phyloP scores from a whole-genome alignment of 2,888 invertebrate genomes.

The Drosophila longiperda region DNA sequence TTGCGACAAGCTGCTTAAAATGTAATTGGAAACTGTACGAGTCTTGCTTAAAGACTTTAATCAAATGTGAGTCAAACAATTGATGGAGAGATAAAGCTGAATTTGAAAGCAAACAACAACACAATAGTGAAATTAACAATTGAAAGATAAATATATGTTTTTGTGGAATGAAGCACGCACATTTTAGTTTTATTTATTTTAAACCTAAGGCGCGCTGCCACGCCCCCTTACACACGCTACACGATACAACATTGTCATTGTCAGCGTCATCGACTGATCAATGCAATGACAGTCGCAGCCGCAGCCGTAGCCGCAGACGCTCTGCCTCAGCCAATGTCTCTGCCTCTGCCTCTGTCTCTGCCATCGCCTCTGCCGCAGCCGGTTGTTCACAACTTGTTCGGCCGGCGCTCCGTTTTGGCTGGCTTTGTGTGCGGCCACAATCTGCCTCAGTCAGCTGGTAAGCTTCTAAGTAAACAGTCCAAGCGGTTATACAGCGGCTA shows the following conservation, averaged over 20 bases:
- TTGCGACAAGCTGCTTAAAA: slow-evolving; percentile 31
- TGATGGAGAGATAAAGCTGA: slow-evolving; percentile 22
- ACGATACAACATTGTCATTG: slow-evolving; percentile 18
- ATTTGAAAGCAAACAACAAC: slow-evolving; percentile 28
- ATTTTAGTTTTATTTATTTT: slow-evolving; percentile 36
- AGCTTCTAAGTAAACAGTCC: slow-evolving; percentile 81
- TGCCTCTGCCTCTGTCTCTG: slow-evolving; percentile 6
- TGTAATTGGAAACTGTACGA: slow-evolving; percentile 23
- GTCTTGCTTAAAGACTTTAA: slow-evolving; percentile 14
- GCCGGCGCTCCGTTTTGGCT: slow-evolving; percentile 22
- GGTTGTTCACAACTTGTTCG: slow-evolving; percentile 63
- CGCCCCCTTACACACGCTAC: slow-evolving; percentile 40
- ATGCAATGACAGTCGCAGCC: slow-evolving; percentile 36
- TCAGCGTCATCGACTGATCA: slow-evolving; percentile 59
- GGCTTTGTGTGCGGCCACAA: slow-evolving; percentile 50
- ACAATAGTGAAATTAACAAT: slow-evolving; percentile 43
- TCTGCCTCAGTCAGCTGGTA: slow-evolving; percentile 71
- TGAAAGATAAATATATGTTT: slow-evolving; percentile 70
- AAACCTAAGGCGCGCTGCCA: neutral
- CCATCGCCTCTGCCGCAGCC: slow-evolving; percentile 33
- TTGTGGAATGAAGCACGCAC: slow-evolving; percentile 61
- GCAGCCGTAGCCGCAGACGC: neutral
- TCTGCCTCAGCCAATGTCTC: slow-evolving; percentile 11
- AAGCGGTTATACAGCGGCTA: slow-evolving; percentile 24
- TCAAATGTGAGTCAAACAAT: slow-evolving; percentile 32